Evolutionary conservation across 2,113 vertebrate genomes (phyloP).

Genomic region (Anhinga rufa): DNA sequence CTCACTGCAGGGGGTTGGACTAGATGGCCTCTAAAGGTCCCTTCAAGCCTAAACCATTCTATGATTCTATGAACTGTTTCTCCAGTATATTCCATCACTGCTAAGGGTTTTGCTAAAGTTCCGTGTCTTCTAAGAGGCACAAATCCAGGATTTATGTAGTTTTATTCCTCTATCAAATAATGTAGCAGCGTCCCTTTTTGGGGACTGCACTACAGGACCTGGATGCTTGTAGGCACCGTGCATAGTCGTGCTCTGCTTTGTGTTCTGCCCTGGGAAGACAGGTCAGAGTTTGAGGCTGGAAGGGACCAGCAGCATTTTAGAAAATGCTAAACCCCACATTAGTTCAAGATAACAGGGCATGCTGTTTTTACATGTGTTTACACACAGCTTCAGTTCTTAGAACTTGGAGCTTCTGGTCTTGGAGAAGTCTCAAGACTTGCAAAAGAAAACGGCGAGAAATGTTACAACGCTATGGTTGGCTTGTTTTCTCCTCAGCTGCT

Average conservation of each 20-base stretch:
- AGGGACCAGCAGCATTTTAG: neutral
- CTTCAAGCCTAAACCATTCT: too few relatives aligned
- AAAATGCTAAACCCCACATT: too few relatives aligned
- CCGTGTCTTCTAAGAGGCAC: neutral
- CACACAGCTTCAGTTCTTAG: neutral
- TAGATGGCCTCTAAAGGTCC: too few relatives aligned
- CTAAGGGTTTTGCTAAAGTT: neutral
- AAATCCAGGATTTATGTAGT: neutral
- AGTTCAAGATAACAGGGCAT: neutral
- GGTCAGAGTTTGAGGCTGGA: neutral
- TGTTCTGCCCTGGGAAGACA: neutral
- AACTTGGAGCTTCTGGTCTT: neutral
- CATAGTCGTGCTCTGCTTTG: fast-evolving
- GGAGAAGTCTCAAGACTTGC: neutral
- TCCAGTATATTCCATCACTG: neutral
- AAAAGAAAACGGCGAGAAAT: neutral
- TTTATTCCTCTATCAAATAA: neutral
- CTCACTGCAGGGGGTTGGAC: too few relatives aligned
- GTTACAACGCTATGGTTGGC: neutral
- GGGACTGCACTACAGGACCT: neutral
- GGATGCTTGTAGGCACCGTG: neutral
- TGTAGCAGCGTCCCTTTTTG: neutral
- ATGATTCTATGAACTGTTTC: neutral
- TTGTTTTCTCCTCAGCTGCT: slow-evolving; percentile 37
- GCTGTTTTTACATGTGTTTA: neutral